phyloP scores from a whole-genome alignment of 2,797 vertebrate species.

The Aphelocoma californica region DNA sequence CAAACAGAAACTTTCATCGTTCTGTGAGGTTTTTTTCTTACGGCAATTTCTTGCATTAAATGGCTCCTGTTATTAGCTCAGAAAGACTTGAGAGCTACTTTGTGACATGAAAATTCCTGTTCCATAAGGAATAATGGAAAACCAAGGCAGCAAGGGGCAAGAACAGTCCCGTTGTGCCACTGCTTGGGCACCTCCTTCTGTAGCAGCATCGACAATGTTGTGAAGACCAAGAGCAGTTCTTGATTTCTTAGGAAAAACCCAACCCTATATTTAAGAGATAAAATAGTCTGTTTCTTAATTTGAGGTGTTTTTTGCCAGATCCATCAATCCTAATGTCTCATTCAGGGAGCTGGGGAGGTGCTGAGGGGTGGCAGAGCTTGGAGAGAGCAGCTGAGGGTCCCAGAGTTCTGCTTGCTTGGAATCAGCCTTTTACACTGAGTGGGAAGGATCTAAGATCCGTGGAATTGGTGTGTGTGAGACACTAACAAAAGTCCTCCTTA shows the following conservation, averaged over 20 bases:
- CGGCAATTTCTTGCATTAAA: neutral
- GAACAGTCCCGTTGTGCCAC: rapidly evolving
- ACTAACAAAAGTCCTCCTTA: conserved; percentile 53
- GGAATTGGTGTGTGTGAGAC: conserved; percentile 65
- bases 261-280: neutral
- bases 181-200: neutral
- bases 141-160: neutral
- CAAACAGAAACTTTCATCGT: neutral
- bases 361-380: neutral
- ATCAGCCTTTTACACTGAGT: neutral
- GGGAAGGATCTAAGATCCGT: neutral
- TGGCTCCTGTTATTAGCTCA: neutral
- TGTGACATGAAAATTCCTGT: neutral
- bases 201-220: neutral
- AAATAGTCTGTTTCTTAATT: neutral
- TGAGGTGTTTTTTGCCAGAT: neutral
- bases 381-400: conserved; percentile 20
- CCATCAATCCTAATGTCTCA: rapidly evolving
- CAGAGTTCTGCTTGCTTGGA: conserved; percentile 70
- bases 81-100: neutral
- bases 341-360: neutral
- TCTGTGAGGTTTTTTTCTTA: rapidly evolving
- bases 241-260: neutral
- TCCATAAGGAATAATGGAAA: neutral
- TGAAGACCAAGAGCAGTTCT: neutral